Evolutionary conservation across 2,113 vertebrate genomes (phyloP).

Genomic region (Aramus guarauna): DNA sequence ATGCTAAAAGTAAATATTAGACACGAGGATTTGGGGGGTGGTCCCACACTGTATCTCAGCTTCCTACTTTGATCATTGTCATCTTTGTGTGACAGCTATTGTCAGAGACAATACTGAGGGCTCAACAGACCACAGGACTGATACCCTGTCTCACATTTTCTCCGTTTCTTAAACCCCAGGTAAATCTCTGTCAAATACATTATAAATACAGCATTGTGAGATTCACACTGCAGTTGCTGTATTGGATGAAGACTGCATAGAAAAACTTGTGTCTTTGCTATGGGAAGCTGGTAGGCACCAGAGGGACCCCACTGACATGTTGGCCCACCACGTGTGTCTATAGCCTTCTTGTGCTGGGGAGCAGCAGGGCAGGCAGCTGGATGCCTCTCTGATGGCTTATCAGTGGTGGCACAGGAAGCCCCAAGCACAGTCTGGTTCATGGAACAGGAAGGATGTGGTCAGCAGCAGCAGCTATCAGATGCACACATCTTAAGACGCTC

Average conservation of each 20-base stretch:
- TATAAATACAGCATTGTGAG: no score
- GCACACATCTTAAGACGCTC: neutral
- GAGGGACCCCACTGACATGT: rapidly evolving
- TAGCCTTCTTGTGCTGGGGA: neutral
- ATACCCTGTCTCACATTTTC: neutral
- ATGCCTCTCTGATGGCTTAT: neutral
- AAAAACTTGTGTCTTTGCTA: neutral
- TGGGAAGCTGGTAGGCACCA: neutral
- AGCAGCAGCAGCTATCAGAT: neutral
- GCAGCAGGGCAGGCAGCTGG: neutral
- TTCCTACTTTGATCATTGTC: neutral
- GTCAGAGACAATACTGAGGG: neutral
- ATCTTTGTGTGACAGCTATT: neutral
- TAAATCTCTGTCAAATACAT: neutral
- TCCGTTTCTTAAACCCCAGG: neutral
- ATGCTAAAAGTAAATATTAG: neutral
- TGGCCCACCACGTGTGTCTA: neutral
- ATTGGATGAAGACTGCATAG: neutral
- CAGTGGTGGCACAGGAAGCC: neutral
- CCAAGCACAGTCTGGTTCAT: neutral
- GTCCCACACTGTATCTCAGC: neutral
- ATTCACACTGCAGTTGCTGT: neutral
- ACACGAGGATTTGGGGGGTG: neutral
- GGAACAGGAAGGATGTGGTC: neutral
- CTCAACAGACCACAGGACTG: neutral